Base-by-base conservation (phyloP, 2,888 invertebrate species). In the Pammene fasciana region DNA sequence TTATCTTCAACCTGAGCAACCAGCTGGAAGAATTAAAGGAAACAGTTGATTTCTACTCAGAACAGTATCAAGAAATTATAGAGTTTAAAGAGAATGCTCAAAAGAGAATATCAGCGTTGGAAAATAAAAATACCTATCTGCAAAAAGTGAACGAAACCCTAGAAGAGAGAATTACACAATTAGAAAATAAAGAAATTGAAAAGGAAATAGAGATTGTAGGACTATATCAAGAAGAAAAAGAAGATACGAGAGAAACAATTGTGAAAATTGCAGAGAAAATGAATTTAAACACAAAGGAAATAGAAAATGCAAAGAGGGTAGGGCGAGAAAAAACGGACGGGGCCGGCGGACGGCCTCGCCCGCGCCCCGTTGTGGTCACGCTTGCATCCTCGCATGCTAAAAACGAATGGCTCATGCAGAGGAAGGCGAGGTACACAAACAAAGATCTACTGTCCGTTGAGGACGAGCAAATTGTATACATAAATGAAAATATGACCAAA, bases 1-100 rank as follows among this genome's bases (percentile, higher is more conserved):
- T 14, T 5, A 14, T 55, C 14, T 16, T 16, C 14, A 56, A 1
- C 55, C 8, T 56, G 4, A 38, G 7, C 3, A 38, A 2, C 9
- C 55, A 56, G 10, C 5, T 56, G 55, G 55, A 56, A 13, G 55
- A 56, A 38, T 8, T 56, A 9, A n/a, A 14, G 38, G 55, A 56
- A 5, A 38, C 56, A 1, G 55, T 56, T 9, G 55, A 56, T 41
- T 56, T 56, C 14, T 56, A 56, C 14, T 56, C 55, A 14, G 38
- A 56, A 14, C 55, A 56, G 14, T 56, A 56, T 13, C 55, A 56
- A 38, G n/a, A n/a, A n/a, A n/a, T n/a, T n/a, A n/a, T n/a, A 56
- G 55, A 56, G 11, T 38, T 38, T 14, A 56, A 16, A 14, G 16
- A 38, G 8, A 16, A 10, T 56, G 55, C 55, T 10, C 55, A 56